Base-by-base conservation (phyloP, 2,113 vertebrate genomes). In the Clarias batrachus region DNA sequence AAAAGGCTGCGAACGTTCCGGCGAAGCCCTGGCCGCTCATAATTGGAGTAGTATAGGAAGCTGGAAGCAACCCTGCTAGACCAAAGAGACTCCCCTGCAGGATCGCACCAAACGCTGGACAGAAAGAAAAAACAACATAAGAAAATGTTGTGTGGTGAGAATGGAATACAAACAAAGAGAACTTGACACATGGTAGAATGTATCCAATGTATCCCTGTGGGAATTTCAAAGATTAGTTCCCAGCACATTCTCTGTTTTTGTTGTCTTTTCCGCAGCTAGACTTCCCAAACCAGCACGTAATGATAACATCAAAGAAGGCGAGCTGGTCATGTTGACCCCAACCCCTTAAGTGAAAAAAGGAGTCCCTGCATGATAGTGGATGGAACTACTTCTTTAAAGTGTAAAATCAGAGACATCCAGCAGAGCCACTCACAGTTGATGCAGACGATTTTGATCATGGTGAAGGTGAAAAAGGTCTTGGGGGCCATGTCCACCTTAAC, bases 11-110 rank as follows among this genome's bases (percentile, higher is more conserved):
- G 0, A 99, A 99, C 70, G 95, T 92, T 37, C 98, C 98, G 0
- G 98, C 98, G 82, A 99, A 93, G 11, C 98, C 98, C 91, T 99
- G 98, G 65, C 98, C 98, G 0, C 98, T 99, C 98, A 99, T 99
- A 94, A 99, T 96, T 85, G 98, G 97, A 0, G 97, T 93, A 0
- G 97, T 99, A 95, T 99, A 99, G 89, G 94, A 96, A 80, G 95
- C 93, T 0, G 98, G 98, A 78, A 99, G 93, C 63, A 97, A 93
- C 23, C 97, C 97, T 0, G 96, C 97, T 89, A 99, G 88, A 25
- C 98, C 98, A 3, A 99, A 99, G 56, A 99, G 93, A 91, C 98
- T 99, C 89, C 97, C 89, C 93, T 99, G 98, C 57, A 99, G 93
- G 90, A 99, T 93, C 13, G 98, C 98, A 0, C 98, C 97, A 0